Evolutionary conservation across 1,140 invertebrate species (phyloP).

Genomic region (Orius insidiosus): DNA sequence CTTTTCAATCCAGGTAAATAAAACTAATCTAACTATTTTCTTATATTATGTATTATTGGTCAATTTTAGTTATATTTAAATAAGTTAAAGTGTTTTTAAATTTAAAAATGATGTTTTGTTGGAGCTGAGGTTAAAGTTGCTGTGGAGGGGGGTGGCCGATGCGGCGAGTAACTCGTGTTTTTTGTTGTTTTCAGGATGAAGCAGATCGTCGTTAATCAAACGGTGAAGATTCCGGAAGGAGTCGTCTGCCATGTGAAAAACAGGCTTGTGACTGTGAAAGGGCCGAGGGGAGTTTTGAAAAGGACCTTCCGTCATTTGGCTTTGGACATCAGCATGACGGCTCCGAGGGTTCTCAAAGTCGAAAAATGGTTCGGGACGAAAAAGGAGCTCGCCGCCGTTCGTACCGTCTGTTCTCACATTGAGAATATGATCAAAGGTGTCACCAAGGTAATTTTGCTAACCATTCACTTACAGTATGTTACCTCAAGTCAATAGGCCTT

Average conservation of each 20-base stretch:
- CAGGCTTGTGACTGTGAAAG: conserved; percentile 82
- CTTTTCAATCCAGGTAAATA: no score
- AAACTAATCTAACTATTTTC: no score
- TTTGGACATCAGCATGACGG: conserved; percentile 62
- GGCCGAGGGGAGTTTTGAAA: conserved; percentile 75
- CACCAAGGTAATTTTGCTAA: conserved; percentile 38
- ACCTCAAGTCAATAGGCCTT: no score
- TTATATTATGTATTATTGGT: no score
- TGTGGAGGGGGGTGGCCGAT: no score
- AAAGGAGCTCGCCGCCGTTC: conserved; percentile 92
- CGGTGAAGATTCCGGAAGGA: conserved; percentile 77
- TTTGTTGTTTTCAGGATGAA: conserved; percentile 53
- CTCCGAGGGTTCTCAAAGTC: conserved; percentile 61
- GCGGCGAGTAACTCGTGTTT: background rate
- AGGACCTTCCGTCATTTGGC: conserved; percentile 89
- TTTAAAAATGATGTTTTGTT: no score
- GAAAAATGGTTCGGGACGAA: conserved; percentile 99
- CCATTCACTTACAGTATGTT: no score
- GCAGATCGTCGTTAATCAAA: conserved; percentile 84
- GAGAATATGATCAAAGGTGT: conserved; percentile 96
- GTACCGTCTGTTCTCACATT: conserved; percentile 96
- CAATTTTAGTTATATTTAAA: no score
- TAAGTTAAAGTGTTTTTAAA: no score
- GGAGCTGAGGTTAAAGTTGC: no score
- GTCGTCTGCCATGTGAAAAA: conserved; percentile 78